phyloP scores from a whole-genome alignment of 1,140 invertebrate species.

The Microplitis mediator region DNA sequence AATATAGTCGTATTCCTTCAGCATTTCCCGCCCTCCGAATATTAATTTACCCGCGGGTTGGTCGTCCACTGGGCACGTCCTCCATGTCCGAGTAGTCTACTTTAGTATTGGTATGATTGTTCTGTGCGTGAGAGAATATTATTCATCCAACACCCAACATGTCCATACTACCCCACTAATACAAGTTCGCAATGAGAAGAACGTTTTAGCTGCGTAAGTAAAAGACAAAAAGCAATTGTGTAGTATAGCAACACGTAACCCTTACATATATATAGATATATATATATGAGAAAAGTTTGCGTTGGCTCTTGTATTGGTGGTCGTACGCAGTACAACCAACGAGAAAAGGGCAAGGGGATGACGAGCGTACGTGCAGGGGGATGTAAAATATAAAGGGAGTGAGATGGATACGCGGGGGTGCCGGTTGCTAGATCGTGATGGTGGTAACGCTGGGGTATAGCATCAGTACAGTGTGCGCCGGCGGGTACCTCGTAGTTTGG shows the following conservation, averaged over 20 bases:
- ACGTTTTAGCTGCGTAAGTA: not conserved
- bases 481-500: constrained; percentile 24
- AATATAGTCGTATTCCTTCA: not conserved
- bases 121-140: no score
- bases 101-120: not conserved
- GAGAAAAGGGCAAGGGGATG: not conserved
- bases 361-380: not conserved
- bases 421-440: not conserved
- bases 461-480: not conserved
- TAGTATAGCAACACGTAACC: not conserved
- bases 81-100: not conserved
- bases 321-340: not conserved
- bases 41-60: constrained; percentile 3
- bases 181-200: no score
- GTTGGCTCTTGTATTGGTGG: not conserved
- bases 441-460: not conserved
- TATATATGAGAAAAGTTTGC: not conserved
- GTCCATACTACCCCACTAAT: no score
- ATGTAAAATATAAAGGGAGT: constrained; percentile 2
- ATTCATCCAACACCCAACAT: not conserved
- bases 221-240: not conserved
- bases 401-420: not conserved
- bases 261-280: no score
- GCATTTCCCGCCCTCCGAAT: not conserved
- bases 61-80: not conserved